These are phyloP conservation scores for Ceratosolen solmsi DNA, from an alignment of 1,140 invertebrate genomes.

Conservation along the genomic window DNA sequence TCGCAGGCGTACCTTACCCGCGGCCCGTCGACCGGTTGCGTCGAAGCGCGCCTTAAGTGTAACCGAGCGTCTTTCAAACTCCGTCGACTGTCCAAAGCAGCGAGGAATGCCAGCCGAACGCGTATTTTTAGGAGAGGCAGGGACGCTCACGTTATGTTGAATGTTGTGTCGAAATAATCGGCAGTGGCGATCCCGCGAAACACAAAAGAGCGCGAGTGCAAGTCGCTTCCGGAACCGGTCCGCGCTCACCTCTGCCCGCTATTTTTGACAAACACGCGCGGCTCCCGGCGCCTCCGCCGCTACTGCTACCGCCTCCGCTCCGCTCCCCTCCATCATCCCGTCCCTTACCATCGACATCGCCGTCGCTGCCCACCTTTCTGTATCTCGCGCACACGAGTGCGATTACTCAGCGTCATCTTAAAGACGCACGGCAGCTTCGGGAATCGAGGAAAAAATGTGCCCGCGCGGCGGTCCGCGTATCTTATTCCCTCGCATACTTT, in stretches of 20 bases:
- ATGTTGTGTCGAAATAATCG: no score
- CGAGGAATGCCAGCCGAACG: no score
- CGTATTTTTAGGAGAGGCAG: no score
- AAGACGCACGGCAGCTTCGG: neutral
- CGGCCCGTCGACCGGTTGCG: no score
- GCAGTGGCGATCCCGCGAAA: neutral
- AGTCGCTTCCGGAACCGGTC: constrained; percentile 38
- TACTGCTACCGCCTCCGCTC: no score
- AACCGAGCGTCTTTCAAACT: no score
- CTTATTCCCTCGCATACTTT: constrained; percentile 26
- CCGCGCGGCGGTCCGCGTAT: neutral
- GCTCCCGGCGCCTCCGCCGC: no score
- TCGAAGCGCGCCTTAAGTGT: no score
- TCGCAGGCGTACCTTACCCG: no score
- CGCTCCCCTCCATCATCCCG: neutral
- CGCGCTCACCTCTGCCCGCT: neutral
- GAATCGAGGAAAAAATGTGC: constrained; percentile 32
- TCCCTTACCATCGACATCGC: neutral
- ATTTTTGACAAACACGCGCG: constrained; percentile 27
- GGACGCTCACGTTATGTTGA: no score
- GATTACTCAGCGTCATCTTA: constrained; percentile 29
- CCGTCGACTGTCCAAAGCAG: no score
- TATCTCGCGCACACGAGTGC: neutral
- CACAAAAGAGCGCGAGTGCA: neutral
- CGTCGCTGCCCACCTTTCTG: neutral